phyloP scores from a whole-genome alignment of 2,113 vertebrate genomes.

The Epinephelus cyanopodus region DNA sequence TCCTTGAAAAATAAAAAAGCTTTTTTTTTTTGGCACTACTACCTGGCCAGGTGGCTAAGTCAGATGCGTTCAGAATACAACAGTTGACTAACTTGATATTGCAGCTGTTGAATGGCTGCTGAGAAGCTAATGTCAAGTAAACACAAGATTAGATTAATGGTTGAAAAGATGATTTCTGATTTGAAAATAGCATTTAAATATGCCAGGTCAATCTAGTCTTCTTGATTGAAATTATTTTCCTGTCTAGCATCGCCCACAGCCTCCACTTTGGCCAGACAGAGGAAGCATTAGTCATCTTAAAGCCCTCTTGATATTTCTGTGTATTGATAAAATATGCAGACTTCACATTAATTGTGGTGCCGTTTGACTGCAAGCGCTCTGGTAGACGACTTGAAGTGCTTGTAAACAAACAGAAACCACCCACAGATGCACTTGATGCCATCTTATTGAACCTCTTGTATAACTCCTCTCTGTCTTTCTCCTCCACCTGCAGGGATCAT shows the following conservation, averaged over 20 bases:
- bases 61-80: background rate
- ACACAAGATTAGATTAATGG: background rate
- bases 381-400: background rate
- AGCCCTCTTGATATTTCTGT: conserved; percentile 37
- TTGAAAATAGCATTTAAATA: background rate
- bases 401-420: background rate
- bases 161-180: conserved; percentile 2
- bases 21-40: too few relatives aligned
- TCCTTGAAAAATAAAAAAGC: background rate
- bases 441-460: conserved; percentile 22
- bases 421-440: conserved; percentile 20
- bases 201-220: conserved; percentile 24
- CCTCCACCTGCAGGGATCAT: conserved; percentile 87
- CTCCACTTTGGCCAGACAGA: conserved; percentile 22
- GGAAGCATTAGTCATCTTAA: conserved; percentile 33
- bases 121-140: background rate
- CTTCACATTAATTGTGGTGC: conserved; percentile 7
- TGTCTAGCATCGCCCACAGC: conserved; percentile 26
- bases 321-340: conserved; percentile 31
- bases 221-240: conserved; percentile 30
- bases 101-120: background rate
- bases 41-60: background rate
- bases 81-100: background rate
- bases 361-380: background rate
- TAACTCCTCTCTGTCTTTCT: background rate